Base-by-base conservation (phyloP, 2,888 invertebrate species). In the Xylota sylvarum region DNA sequence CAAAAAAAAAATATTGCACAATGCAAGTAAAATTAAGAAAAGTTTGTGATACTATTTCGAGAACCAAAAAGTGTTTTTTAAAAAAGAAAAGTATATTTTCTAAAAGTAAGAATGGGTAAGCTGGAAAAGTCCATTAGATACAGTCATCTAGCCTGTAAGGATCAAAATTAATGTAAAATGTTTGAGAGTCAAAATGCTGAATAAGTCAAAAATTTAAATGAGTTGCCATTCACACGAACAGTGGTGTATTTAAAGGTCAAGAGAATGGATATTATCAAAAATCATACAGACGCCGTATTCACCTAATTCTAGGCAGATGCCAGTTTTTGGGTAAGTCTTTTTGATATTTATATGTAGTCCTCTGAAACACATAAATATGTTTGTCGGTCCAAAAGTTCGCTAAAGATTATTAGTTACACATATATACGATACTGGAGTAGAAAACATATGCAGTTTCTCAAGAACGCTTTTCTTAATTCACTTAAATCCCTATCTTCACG, bases 41-140 rank as follows among this genome's bases (percentile, higher is more conserved):
- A 10, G 67, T 84, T 84, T 84, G 83, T 83, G 83, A 83, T 83
- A 83, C 60, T 48, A 67, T 55, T 78, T 60, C 58, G 58, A 83
- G 48, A 72, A 65, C 64, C 30, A 78, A 52, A 48, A 65, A 58
- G 64, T 43, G 74, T 74, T 74, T 74, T 74, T 55, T 10, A 37
- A 37, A 37, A 74, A 64, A 14, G 40, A 76, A 74, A 74, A 46
- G 46, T 76, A 27, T 37, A 35, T 58, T 40, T 48, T 76, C 30
- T 56, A 56, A 58, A 23, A 30, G 9, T 32, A 50, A 50, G 19
- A 74, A 50, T 46, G 9, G 48, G 17, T 40, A 55, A 55, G 27
- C 30, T 40, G 12, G 19, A 35, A 40, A 52, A 10, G 40, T 64
- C 37, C 30, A 46, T 64, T 30, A 48, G 32, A 12, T 17, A 23